phyloP scores from a whole-genome alignment of 2,113 vertebrate species.

The Canis aureus region DNA sequence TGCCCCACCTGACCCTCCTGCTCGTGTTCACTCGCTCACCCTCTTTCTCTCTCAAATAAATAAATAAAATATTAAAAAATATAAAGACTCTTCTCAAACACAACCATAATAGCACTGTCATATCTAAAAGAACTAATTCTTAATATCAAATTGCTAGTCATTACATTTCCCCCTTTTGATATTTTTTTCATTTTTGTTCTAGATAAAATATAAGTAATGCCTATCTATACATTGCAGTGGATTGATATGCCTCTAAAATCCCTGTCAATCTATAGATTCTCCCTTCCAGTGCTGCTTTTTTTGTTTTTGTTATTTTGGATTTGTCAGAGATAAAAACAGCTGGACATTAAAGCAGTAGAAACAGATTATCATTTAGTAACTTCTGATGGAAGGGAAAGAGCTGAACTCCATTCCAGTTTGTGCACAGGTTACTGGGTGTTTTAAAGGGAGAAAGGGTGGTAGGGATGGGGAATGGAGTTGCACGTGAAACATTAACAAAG shows the following conservation, averaged over 20 bases:
- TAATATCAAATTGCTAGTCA: background rate
- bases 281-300: background rate
- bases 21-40: background rate
- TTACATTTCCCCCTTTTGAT: background rate
- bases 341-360: background rate
- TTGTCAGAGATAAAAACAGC: background rate
- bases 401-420: background rate
- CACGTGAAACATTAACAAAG: background rate
- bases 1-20: background rate
- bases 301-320: background rate
- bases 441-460: background rate
- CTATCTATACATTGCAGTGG: background rate
- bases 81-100: background rate
- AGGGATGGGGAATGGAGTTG: background rate
- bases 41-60: background rate
- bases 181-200: constrained; percentile 23
- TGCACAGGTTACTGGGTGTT: background rate
- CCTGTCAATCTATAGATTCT: background rate
- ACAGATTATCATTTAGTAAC: background rate
- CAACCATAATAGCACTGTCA: background rate
- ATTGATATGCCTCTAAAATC: background rate
- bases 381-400: background rate
- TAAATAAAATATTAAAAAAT: background rate
- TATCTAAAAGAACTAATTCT: background rate
- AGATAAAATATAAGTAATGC: background rate